Evolutionary conservation across 2,888 invertebrate species (phyloP), one percentile per base, ranked within the genome.

Genomic region (Zygaena filipendulae): DNA sequence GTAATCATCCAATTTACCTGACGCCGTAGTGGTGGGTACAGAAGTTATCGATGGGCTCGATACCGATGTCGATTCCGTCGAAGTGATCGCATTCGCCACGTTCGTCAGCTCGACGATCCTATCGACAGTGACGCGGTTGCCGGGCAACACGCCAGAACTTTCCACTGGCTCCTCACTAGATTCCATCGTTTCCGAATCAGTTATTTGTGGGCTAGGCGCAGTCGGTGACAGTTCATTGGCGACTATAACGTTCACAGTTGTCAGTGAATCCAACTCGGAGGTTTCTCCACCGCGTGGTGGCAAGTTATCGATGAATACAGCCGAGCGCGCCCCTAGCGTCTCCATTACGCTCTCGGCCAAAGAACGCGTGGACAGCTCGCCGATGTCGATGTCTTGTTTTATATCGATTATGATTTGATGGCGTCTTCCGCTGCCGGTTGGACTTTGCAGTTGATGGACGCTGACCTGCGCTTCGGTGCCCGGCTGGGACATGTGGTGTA

Each of bases 341-440:
- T 81, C 81, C 79, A 81, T 81, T 0, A 81, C 80, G 37, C 77
- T 75, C 33, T 80, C 81, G 1, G 81, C 80, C n/a, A 81, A 25
- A 0, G 75, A 75, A 2, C 79, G 47, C 0, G 81, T 81, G 2
- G 79, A 77, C 25, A 75, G 22, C 39, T 80, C 79, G 40, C 79
- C 74, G 11, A 81, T 79, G 33, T 79, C 80, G 22, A 80, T 72
- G 24, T 80, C 80, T 35, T 80, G 80, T 37, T 81, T 81, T 6
- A 81, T 80, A 32, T 80, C 80, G 19, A 80, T 80, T 25, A 81
- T 81, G 20, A 81, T 81, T 41, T 81, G 81, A 32, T 80, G 80
- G 33, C 79, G 79, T 7, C 54, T 57, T 4, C 77, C 74, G 19
- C 68, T 63, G 0, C 74, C 75, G 0, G 68, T 51, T 0, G 74